phyloP scores from a whole-genome alignment of 2,888 invertebrate genomes.

The Barypeithes pellucidus region DNA sequence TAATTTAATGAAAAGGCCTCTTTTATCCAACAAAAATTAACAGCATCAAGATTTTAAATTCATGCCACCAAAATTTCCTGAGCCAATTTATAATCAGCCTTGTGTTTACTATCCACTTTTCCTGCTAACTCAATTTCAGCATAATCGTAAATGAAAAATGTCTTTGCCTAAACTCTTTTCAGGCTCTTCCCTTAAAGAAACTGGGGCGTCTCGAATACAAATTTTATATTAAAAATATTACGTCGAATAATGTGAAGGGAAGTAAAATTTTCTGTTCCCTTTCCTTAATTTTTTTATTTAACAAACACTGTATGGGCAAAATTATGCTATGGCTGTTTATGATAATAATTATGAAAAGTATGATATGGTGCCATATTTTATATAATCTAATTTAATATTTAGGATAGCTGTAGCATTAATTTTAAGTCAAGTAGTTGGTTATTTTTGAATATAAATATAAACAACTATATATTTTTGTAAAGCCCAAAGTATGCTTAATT shows the following conservation, averaged over 20 bases:
- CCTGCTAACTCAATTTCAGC: constrained; percentile 26
- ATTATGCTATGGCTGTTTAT: no score
- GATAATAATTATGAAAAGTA: no score
- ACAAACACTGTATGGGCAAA: background rate
- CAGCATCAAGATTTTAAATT: constrained; percentile 13
- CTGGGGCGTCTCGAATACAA: constrained; percentile 12
- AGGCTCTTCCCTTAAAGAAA: background rate
- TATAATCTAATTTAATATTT: no score
- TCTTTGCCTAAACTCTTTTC: constrained; percentile 4
- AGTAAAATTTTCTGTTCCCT: background rate
- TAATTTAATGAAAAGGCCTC: constrained; percentile 2
- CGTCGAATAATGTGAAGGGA: constrained; percentile 4
- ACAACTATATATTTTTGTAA: no score
- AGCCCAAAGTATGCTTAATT: no score
- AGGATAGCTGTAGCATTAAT: no score
- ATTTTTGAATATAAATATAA: no score
- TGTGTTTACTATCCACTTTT: constrained; percentile 29
- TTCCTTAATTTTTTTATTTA: background rate
- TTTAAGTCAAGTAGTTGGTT: no score
- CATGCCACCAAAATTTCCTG: constrained; percentile 7
- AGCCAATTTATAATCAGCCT: constrained; percentile 30
- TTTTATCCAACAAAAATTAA: constrained; percentile 11
- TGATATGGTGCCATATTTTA: no score
- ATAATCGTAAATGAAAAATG: constrained; percentile 24
- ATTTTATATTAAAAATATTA: constrained; percentile 15